Evolutionary conservation across 1,140 invertebrate species (phyloP).

Genomic region (Aphelenchoides besseyi): DNA sequence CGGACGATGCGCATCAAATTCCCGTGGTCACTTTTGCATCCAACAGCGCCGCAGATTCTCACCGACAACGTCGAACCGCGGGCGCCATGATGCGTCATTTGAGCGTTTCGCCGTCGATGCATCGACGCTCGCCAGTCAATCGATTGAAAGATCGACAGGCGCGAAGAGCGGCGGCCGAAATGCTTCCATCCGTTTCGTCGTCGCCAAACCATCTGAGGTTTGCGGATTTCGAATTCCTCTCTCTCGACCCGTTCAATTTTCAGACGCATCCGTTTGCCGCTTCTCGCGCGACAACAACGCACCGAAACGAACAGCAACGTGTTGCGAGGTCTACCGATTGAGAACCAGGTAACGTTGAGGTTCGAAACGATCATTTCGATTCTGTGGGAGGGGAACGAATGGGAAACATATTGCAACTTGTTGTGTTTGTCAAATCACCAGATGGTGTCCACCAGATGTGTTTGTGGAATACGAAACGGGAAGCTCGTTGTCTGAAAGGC

Average conservation of each 20-base stretch:
- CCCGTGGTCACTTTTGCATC: not conserved
- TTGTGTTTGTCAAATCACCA: too few species aligned
- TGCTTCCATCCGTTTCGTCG: not conserved
- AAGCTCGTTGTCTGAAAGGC: too few species aligned
- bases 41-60: not conserved
- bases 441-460: too few species aligned
- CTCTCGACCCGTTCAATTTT: too few species aligned
- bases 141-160: conserved; percentile 23
- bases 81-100: conserved; percentile 8
- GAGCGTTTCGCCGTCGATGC: conserved; percentile 40
- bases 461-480: too few species aligned
- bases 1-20: not conserved
- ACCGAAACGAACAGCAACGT: not conserved
- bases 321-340: not conserved
- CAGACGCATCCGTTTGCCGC: not conserved
- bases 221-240: conserved; percentile 2
- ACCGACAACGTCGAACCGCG: not conserved
- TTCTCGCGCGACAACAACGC: not conserved
- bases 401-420: too few species aligned
- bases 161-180: conserved; percentile 1
- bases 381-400: too few species aligned
- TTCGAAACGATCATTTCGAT: too few species aligned
- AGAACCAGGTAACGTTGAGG: not conserved
- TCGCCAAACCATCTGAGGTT: not conserved
- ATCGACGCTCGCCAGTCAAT: conserved; percentile 43